Conservation (phyloP, 1,140 invertebrate genomes). For the Drosophila guanche region DNA sequence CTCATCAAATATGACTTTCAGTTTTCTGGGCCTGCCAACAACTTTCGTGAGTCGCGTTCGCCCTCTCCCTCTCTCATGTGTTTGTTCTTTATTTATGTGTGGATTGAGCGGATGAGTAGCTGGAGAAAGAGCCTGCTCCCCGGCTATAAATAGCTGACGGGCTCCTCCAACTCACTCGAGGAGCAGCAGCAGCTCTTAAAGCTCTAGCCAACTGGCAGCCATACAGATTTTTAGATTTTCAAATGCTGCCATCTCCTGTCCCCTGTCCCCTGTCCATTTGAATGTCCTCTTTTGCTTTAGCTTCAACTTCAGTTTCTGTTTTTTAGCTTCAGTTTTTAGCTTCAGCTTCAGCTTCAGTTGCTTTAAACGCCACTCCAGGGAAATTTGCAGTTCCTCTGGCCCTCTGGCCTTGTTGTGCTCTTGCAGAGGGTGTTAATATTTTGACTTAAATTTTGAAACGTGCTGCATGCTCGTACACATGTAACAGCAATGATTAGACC, state of each 20-base stretch:
- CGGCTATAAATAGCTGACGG: conserved; percentile 34
- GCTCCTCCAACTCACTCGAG: conserved; percentile 8
- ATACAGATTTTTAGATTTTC: neutral
- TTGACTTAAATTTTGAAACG: too few relatives aligned
- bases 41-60: conserved; percentile 47
- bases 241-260: neutral
- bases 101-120: conserved; percentile 7
- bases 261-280: neutral
- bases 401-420: conserved; percentile 1
- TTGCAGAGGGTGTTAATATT: too few relatives aligned
- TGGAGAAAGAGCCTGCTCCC: neutral
- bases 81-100: conserved; percentile 49
- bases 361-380: conserved; percentile 66
- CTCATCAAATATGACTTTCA: conserved; percentile 80
- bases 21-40: conserved; percentile 61
- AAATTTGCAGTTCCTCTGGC: conserved; percentile 56
- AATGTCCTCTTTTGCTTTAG: neutral
- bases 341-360: conserved; percentile 6
- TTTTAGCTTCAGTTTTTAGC: neutral
- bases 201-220: conserved; percentile 19
- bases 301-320: neutral
- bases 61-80: conserved; percentile 34
- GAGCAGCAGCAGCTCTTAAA: conserved; percentile 14
- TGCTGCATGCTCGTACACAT: too few relatives aligned
- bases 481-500: too few relatives aligned